Base-by-base conservation (phyloP, 2,113 vertebrate species). In the Psophia crepitans region DNA sequence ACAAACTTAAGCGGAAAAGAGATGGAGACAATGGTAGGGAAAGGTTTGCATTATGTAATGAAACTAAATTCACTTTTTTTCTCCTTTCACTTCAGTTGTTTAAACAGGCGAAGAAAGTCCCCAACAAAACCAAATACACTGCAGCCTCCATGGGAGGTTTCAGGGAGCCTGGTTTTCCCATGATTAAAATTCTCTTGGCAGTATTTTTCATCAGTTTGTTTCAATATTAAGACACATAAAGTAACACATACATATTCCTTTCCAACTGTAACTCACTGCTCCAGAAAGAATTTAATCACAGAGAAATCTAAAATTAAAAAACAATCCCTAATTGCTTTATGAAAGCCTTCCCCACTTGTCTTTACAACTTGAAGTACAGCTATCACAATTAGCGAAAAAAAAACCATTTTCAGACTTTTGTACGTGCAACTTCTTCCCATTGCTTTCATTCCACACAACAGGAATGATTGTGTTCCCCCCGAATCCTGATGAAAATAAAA, bases 171-270 rank as follows among this genome's bases (percentile, higher is more conserved):
- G 46, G 33, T 93, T 95, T 96, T 89, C 84, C 57, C 85, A 87
- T 95, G 35, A 97, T 92, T 96, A 94, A 96, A 94, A 96, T 95
- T 92, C 93, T 78, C 75, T 58, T 94, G 69, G 75, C 68, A 96
- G 44, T 86, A 18, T 83, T 93, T 85, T 93, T 65, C 64, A 56
- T 94, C 74, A 79, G 76, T 83, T 95, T 95, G 83, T 92, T 95
- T 95, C 88, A 95, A 66, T 94, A 95, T 92, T 96, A 96, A 95
- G 83, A 93, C 82, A 95, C 79, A 64, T 32, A 32, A 87, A 91
- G 41, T 41, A 84, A 80, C 84, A 89, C 60, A 37, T 27, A 70
- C 1, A 6, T 94, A 68, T 61, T 82, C 94, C 89, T n/a, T 75
- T 51, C 76, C 73, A 83, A 63, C 27, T 49, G 46, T 19, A 87